Base-by-base conservation (phyloP, 2,888 invertebrate species). In the Idaea straminata region DNA sequence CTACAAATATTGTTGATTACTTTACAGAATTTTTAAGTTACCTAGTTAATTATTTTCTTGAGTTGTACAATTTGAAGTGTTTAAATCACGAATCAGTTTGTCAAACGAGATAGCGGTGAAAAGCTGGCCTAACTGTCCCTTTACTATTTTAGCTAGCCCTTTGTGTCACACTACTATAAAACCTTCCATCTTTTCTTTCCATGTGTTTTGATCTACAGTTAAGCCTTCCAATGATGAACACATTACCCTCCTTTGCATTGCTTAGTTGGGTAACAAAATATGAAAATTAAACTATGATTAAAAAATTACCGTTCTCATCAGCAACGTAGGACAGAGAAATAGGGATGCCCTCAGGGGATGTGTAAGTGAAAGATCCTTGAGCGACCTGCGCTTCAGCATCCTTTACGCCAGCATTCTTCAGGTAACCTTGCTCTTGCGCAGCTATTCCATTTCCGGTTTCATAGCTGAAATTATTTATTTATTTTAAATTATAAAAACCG, bases 361-460 rank as follows among this genome's bases (percentile, higher is more conserved):
- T 95, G 90, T 96, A 96, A 38, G 94, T 92, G 85, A 93, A 95
- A 35, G 94, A 94, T 5, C 96, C 96, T 80, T 96, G 94, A 4
- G 95, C 96, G 0, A 95, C 94, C 76, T 96, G 94, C 0, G 94
- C 94, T 76, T 95, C 95, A 0, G 90, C 93, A 35, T 95, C 95
- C 74, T 95, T 94, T 16, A 91, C 85, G 4, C 96, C 96, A 38
- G 94, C 89, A 80, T 96, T 95, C 88, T 96, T 96, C 74, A 96
- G 83, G 83, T 94, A 96, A 10, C 96, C 96, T 69, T 94, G 93
- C 79, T 96, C 96, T 74, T 96, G 94, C 0, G 94, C 96, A 5
- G 92, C 92, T 72, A 96, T 96, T 15, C 96, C 96, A 78, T 96
- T 96, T 38, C 95, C 96, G 64, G 96, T 95, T 84, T 96, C 95